Evolutionary conservation across 2,888 invertebrate species (phyloP).

Genomic region (Allolobophora icterica): DNA sequence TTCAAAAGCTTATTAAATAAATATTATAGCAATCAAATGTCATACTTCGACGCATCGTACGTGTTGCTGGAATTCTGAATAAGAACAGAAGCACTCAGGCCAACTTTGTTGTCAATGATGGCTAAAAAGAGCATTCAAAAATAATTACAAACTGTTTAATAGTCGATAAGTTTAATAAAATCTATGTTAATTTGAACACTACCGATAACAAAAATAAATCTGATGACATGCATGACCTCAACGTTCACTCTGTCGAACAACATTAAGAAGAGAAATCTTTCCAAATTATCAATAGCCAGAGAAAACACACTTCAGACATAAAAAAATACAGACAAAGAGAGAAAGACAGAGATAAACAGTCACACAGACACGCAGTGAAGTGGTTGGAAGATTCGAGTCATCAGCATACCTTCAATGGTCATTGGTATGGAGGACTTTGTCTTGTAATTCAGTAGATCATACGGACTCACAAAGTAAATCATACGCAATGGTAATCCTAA

Average conservation of each 20-base stretch:
- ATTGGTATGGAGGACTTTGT: slow-evolving; percentile 77
- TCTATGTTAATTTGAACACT: neutral
- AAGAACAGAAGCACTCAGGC: slow-evolving; percentile 86
- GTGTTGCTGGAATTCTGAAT: slow-evolving; percentile 79
- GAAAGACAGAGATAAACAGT: neutral
- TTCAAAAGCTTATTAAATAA: neutral
- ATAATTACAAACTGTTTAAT: slow-evolving; percentile 47
- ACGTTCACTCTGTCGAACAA: neutral
- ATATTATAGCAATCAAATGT: neutral
- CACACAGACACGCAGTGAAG: neutral
- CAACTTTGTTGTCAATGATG: slow-evolving; percentile 74
- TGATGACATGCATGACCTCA: neutral
- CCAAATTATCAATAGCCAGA: neutral
- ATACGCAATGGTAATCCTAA: slow-evolving; percentile 88
- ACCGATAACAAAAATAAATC: neutral
- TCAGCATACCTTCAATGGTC: slow-evolving; percentile 72
- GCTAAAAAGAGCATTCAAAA: slow-evolving; percentile 53
- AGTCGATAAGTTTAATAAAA: neutral
- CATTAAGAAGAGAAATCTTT: no score
- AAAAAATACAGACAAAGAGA: neutral
- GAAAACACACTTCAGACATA: neutral
- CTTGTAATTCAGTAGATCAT: slow-evolving; percentile 83
- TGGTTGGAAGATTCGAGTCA: neutral
- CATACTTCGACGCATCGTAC: slow-evolving; percentile 72
- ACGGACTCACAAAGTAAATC: slow-evolving; percentile 91